These are phyloP conservation scores for Papilio machaon DNA, from an alignment of 1,140 invertebrate species.

Conservation along the genomic window DNA sequence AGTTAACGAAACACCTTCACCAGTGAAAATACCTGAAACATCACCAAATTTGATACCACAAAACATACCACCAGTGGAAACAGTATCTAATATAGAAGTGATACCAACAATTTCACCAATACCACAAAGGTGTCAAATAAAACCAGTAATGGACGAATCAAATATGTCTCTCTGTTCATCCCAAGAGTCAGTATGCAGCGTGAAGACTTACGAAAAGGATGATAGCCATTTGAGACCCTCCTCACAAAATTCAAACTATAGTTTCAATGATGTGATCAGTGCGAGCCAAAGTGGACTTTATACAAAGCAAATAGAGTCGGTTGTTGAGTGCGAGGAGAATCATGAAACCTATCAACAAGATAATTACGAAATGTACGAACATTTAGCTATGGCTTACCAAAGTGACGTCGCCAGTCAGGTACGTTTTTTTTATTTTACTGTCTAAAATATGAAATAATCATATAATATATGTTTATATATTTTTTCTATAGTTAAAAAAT, in stretches of 20 bases:
- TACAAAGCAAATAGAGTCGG: constrained; percentile 46
- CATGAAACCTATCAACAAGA: constrained; percentile 53
- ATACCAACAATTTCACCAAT: constrained; percentile 35
- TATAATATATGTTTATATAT: too few relatives aligned
- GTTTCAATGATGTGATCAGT: constrained; percentile 65
- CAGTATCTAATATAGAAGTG: constrained; percentile 7
- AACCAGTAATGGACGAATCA: constrained; percentile 48
- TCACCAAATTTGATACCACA: background rate
- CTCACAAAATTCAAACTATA: constrained; percentile 71
- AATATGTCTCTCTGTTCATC: constrained; percentile 66
- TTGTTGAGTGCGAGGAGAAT: constrained; percentile 50
- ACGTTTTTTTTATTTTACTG: constrained; percentile 14
- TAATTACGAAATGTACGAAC: constrained; percentile 74
- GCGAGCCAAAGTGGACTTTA: constrained; percentile 54
- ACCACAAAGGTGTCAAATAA: background rate
- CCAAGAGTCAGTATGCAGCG: constrained; percentile 59
- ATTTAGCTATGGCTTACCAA: constrained; percentile 73
- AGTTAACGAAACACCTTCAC: background rate
- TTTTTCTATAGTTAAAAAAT: too few relatives aligned
- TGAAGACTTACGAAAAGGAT: constrained; percentile 67
- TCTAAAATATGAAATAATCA: too few relatives aligned
- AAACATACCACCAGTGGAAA: background rate
- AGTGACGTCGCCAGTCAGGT: constrained; percentile 70
- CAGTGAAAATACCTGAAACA: background rate
- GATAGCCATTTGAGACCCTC: constrained; percentile 67